A percentile compares a stretch with the other conserved stretches of the same genome.
phyloP scores from a whole-genome alignment of 2,797 vertebrate species.

The Sylvia borin region DNA sequence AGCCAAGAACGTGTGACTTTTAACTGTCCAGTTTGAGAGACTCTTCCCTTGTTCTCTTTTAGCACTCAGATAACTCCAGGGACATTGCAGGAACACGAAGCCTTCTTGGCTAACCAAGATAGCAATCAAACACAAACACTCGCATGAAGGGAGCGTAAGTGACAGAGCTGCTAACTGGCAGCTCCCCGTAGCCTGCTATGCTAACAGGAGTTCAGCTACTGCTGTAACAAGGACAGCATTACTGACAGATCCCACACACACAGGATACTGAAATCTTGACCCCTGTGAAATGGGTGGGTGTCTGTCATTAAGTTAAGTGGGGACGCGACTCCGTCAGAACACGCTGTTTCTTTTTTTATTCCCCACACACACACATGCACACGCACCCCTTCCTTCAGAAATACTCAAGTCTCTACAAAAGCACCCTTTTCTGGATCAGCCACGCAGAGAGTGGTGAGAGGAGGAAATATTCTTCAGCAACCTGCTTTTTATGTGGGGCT shows the following conservation, averaged over 20 bases:
- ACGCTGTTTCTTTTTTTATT: conserved; percentile 35
- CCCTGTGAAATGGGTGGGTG: conserved; percentile 52
- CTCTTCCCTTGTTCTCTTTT: not conserved
- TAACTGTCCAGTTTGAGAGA: not conserved
- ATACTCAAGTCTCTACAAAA: conserved; percentile 3
- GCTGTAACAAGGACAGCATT: conserved; percentile 48
- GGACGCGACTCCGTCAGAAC: not conserved
- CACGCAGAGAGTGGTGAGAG: rapidly evolving
- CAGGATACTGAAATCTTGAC: conserved; percentile 45
- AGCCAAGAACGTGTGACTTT: not conserved
- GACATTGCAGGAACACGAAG: not conserved
- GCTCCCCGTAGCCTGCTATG: not conserved
- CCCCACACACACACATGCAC: not conserved
- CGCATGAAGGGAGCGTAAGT: not conserved
- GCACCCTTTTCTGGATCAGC: conserved; percentile 9
- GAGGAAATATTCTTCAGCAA: not conserved
- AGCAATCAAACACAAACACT: conserved; percentile 28
- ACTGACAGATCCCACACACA: conserved; percentile 33
- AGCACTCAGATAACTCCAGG: not conserved
- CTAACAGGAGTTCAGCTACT: conserved; percentile 53
- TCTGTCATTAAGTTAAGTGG: conserved; percentile 46
- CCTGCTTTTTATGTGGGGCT: not conserved
- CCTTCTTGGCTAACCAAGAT: conserved; percentile 43
- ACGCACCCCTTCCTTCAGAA: not conserved
- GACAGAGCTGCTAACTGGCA: conserved; percentile 64